Evolutionary conservation across 2,888 invertebrate genomes (phyloP), one percentile per base, ranked within the genome.

Genomic region (Nipponacmea schrenckii): DNA sequence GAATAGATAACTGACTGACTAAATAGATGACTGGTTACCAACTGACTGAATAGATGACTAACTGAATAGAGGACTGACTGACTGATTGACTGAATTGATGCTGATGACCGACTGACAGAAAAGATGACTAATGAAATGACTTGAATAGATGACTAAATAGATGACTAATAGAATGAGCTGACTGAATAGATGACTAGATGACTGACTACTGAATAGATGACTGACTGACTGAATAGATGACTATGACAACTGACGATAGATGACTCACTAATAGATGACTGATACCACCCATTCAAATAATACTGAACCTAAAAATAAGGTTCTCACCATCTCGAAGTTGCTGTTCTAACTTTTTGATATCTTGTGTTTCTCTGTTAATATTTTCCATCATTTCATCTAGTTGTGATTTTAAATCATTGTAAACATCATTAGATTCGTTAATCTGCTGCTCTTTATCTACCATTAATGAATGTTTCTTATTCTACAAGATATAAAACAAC

Each of bases 371-470:
- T 72, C 75, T 81, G 45, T 85, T 83, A 48, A 88, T 81, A 62
- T 81, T 84, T 48, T 80, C 80, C 69, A 87, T 68, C 80, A 86
- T 84, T 46, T 83, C 78, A 69, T 84, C 83, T 10, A 87, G 81
- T 71, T 87, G 80, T 24, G 80, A 76, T 75, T 87, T 85, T 62
- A 87, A 74, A 62, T 84, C 81, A 14, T 79, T 79, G 69, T 84
- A 85, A 74, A 81, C 78, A 70, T 84, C 80, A 63, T 82, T 82
- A 63, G 77, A 80, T 70, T 84, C 80, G 46, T 79, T 81, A 26
- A 87, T 81, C 76, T 87, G 84, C 50, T 83, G 79, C 74, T 87
- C 86, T 65, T 84, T 84, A 68, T 84, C 85, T 1, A 80, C 81
- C 80, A 86, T 81, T 64, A 86, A 83, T 15, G 79, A 79, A 77